Evolutionary conservation across 2,888 invertebrate species (phyloP).

Genomic region (Chromoteleia sp.): DNA sequence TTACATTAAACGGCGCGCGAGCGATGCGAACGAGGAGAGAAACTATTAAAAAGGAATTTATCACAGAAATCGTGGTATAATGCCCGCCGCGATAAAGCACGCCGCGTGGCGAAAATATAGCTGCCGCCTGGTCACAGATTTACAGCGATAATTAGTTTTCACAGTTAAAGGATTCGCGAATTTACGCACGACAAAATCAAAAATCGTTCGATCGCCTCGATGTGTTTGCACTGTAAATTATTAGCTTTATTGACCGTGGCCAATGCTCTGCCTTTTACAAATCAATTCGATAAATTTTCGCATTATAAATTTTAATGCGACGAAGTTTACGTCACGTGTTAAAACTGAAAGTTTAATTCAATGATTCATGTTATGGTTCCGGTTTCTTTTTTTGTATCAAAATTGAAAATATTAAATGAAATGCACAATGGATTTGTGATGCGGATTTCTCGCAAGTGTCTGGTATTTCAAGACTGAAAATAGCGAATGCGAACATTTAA

Average conservation of each 20-base stretch:
- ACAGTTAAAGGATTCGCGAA: conserved; percentile 72
- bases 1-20: conserved; percentile 57
- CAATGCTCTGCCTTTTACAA: conserved; percentile 15
- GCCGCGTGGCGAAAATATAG: conserved; percentile 1
- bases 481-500: not conserved
- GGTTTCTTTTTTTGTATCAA: not conserved
- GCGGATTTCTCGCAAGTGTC: no score
- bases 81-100: conserved; percentile 4
- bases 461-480: not conserved
- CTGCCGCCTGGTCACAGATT: conserved; percentile 3
- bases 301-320: conserved; percentile 22
- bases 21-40: conserved; percentile 19
- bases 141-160: conserved; percentile 74
- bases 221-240: conserved; percentile 52
- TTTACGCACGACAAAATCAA: conserved; percentile 77
- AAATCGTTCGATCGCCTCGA: conserved; percentile 72
- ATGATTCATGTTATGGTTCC: not conserved
- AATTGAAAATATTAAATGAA: not conserved
- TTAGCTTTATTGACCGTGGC: conserved; percentile 45
- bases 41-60: conserved; percentile 61
- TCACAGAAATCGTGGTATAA: conserved; percentile 38
- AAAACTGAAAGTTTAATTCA: not conserved
- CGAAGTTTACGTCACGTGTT: conserved; percentile 2
- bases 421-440: no score
- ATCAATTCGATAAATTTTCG: conserved; percentile 24